Base-by-base conservation (phyloP, 2,888 invertebrate species). In the Ormyrus rosae region DNA sequence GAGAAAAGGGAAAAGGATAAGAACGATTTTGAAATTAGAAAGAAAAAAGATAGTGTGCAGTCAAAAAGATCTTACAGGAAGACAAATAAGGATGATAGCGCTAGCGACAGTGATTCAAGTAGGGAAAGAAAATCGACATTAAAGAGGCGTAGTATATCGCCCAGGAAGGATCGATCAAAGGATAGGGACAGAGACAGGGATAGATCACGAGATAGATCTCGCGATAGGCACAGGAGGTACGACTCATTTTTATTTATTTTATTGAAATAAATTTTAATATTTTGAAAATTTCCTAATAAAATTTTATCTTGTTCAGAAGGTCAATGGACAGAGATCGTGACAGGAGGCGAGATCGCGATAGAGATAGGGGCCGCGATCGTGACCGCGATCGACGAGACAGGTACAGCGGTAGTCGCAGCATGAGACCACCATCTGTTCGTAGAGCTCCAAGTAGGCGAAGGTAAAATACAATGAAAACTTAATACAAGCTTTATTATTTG, bases 1-100 rank as follows among this genome's bases (percentile, higher is more conserved):
- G 88, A 88, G 3, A 90, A 89, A 79, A 83, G 85, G 6, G 86
- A 86, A 4, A 91, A 91, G 72, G 92, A 91, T 58, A 92, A 93
- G 83, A 92, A 91, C 80, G 94, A 94, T 85, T 95, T 95, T 88
- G 95, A 95, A 89, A 94, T 95, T 83, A 92, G 94, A 86, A 92
- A 96, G 92, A 95, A 96, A 91, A 94, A 95, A 91, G 93, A 96
- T 91, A 93, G 96, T 91, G 93, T 96, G 10, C 97, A 97, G 89
- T 96, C 96, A 89, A 97, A 97, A 88, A 93, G 97, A 9, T 97
- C 97, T 84, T 97, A 97, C 89, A 93, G 97, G 11, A 92, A 92
- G 78, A 96, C 96, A 76, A 96, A 97, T 88, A 95, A 96, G 80
- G 96, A 96, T 87, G 96, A 96, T 5, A 95, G 95, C 2, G 94